A percentile compares a stretch with the other conserved stretches of the same genome.
Evolutionary conservation across 2,888 invertebrate species (phyloP).

Genomic region (Ceraclea dissimilis): DNA sequence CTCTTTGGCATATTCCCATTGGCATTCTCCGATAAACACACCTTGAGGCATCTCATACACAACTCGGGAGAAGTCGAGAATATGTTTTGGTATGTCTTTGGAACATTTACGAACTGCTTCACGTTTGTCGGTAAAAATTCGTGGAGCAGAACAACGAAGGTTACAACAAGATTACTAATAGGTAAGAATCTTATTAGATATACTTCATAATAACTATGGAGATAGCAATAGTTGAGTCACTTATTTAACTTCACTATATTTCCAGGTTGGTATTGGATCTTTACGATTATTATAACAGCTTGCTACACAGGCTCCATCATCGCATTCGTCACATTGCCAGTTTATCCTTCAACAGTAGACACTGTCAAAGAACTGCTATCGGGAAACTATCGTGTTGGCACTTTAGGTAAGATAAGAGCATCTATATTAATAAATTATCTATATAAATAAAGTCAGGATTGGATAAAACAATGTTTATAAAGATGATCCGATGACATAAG

Average conservation of each 20-base stretch:
- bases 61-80: conserved; percentile 69
- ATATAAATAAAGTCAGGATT: background rate
- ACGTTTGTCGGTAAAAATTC: conserved; percentile 61
- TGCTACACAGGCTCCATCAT: conserved; percentile 81
- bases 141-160: conserved; percentile 61
- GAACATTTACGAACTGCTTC: conserved; percentile 77
- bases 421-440: no score
- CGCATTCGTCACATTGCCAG: conserved; percentile 72
- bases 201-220: background rate
- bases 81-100: conserved; percentile 84
- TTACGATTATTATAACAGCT: conserved; percentile 76
- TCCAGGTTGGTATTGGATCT: conserved; percentile 74
- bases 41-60: conserved; percentile 55
- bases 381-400: conserved; percentile 63
- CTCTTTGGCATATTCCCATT: conserved; percentile 67
- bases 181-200: conserved; percentile 40
- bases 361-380: conserved; percentile 56
- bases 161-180: conserved; percentile 63
- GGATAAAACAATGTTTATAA: no score
- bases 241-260: background rate
- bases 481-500: no score
- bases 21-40: conserved; percentile 64
- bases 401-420: conserved; percentile 47
- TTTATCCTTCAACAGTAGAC: conserved; percentile 68
- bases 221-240: background rate